Evolutionary conservation across 2,888 invertebrate species (phyloP).

Genomic region (Eubasilissa splendida): DNA sequence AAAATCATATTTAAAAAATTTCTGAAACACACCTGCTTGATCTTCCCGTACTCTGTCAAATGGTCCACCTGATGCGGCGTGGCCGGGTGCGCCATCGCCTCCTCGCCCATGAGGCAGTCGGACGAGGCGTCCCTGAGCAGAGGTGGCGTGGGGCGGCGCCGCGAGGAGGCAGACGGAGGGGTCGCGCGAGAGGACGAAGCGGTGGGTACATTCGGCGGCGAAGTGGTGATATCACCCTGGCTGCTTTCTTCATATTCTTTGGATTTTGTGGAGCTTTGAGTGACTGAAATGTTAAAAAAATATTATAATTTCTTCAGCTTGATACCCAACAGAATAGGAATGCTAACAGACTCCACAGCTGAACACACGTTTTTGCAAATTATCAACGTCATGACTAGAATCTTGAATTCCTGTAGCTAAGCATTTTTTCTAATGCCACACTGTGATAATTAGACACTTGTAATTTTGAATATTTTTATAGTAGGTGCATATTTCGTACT

Average conservation of each 20-base stretch:
- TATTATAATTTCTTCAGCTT: neutral
- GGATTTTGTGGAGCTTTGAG: slow-evolving; percentile 22
- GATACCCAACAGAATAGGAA: neutral
- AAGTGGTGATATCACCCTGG: neutral
- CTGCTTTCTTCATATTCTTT: slow-evolving; percentile 49
- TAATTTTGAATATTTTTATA: too few species aligned
- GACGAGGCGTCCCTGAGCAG: slow-evolving; percentile 55
- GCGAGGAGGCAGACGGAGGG: slow-evolving; percentile 34
- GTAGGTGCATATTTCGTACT: too few species aligned
- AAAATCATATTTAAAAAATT: too few species aligned
- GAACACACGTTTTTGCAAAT: too few species aligned
- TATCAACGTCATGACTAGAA: too few species aligned
- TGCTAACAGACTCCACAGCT: too few species aligned
- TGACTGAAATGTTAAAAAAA: neutral
- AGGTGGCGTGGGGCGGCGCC: slow-evolving; percentile 40
- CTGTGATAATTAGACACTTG: too few species aligned
- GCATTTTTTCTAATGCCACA: too few species aligned
- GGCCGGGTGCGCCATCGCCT: slow-evolving; percentile 62
- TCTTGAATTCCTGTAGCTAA: too few species aligned
- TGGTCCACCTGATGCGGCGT: slow-evolving; percentile 67
- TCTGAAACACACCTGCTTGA: slow-evolving; percentile 65
- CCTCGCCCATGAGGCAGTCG: slow-evolving; percentile 54
- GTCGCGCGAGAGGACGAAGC: neutral
- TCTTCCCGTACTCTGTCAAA: slow-evolving; percentile 69
- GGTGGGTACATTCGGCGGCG: neutral